Evolutionary conservation across 2,888 invertebrate genomes (phyloP).

Genomic region (Hirtodrosophila confusa): DNA sequence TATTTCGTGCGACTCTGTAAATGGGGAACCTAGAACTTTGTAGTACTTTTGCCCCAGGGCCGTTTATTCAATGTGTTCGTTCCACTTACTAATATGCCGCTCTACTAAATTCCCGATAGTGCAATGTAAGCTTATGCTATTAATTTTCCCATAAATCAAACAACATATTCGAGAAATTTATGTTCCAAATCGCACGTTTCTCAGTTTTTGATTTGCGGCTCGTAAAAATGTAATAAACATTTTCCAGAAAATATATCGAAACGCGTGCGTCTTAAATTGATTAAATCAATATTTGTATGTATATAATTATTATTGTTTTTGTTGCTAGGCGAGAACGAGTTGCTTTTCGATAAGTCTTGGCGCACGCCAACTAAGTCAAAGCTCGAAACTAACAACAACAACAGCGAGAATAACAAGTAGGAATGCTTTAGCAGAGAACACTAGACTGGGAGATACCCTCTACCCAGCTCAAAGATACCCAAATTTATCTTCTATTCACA

Average conservation of each 20-base stretch:
- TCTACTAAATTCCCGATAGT: slow-evolving; percentile 24
- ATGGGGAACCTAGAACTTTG: slow-evolving; percentile 12
- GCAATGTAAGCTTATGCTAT: slow-evolving; percentile 10
- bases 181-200: slow-evolving; percentile 53
- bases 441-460: neutral
- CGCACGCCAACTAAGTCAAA: slow-evolving; percentile 40
- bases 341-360: slow-evolving; percentile 36
- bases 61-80: slow-evolving; percentile 16
- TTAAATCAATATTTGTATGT: slow-evolving; percentile 46
- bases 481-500: neutral
- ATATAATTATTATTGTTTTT: neutral
- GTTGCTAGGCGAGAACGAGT: slow-evolving; percentile 33
- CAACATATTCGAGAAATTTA: slow-evolving; percentile 5
- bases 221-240: slow-evolving; percentile 41
- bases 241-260: slow-evolving; percentile 31
- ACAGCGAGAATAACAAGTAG: slow-evolving; percentile 1
- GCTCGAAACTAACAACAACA: slow-evolving; percentile 35
- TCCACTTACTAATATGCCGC: slow-evolving; percentile 26
- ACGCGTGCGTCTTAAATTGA: slow-evolving; percentile 60
- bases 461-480: too few species aligned
- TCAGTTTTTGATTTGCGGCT: slow-evolving; percentile 47
- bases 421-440: neutral
- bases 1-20: slow-evolving; percentile 10
- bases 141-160: slow-evolving; percentile 21
- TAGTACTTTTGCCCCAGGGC: too few species aligned